Evolutionary conservation across 2,797 vertebrate species (phyloP).

Genomic region (Falco cherrug): DNA sequence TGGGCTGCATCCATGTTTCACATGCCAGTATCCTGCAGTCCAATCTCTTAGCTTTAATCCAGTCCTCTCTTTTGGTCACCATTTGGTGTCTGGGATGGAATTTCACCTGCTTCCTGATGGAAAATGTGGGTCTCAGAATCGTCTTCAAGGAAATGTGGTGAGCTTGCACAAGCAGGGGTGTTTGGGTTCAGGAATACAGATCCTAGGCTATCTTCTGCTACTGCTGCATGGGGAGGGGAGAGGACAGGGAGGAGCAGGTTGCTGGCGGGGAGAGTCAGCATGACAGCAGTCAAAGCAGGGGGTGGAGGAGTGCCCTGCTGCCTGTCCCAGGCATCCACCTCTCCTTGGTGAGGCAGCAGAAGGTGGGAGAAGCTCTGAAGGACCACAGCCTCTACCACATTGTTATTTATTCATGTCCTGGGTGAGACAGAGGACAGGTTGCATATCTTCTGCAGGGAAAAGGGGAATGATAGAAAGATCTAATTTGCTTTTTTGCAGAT

Average conservation of each 20-base stretch:
- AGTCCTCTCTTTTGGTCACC: not conserved
- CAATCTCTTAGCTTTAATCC: not conserved
- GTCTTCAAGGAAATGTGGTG: not conserved
- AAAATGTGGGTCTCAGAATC: not conserved
- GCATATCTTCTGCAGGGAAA: not conserved
- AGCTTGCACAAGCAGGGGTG: not conserved
- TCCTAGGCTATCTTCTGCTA: not conserved
- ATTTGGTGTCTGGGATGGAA: not conserved
- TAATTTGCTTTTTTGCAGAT: not conserved
- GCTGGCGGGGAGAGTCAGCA: not conserved
- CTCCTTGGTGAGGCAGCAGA: not conserved
- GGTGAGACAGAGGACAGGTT: not conserved
- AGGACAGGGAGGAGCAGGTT: not conserved
- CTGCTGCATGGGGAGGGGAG: not conserved
- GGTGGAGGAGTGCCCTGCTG: not conserved
- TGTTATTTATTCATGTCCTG: not conserved
- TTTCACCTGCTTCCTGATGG: not conserved
- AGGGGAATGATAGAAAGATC: not conserved
- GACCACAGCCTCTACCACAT: not conserved
- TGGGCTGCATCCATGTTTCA: not conserved
- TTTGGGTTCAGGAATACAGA: not conserved
- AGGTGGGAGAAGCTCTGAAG: not conserved
- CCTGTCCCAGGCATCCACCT: not conserved
- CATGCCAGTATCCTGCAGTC: not conserved
- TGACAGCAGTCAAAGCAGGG: not conserved